Evolutionary conservation across 2,797 vertebrate species (phyloP).

Genomic region (Ptychobarbus kaznakovi): DNA sequence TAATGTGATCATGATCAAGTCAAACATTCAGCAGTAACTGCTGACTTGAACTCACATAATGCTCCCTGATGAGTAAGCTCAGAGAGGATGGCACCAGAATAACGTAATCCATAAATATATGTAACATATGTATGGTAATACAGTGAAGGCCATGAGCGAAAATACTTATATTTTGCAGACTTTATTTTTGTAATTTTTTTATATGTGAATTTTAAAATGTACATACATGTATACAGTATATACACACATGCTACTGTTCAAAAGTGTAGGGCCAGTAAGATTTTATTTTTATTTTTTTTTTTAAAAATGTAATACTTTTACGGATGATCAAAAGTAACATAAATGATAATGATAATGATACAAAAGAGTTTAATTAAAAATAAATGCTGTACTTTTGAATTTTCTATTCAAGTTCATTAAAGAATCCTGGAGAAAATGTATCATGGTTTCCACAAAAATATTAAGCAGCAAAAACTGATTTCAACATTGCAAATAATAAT

Average conservation of each 20-base stretch:
- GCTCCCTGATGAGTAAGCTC: neutral
- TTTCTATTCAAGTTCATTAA: too few species aligned
- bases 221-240: too few species aligned
- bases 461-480: neutral
- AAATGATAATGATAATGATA: too few species aligned
- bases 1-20: neutral
- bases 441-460: neutral
- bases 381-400: too few species aligned
- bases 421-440: too few species aligned
- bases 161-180: neutral
- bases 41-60: constrained; percentile 26
- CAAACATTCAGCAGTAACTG: neutral
- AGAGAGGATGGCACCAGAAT: neutral
- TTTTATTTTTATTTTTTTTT: too few species aligned
- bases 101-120: neutral
- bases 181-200: neutral
- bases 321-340: too few species aligned
- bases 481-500: neutral
- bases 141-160: neutral
- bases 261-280: too few species aligned
- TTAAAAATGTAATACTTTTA: too few species aligned
- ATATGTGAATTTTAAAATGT: neutral
- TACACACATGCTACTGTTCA: too few species aligned
- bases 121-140: neutral
- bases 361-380: too few species aligned